A percentile compares a stretch with the other conserved stretches of the same genome.
phyloP scores from a whole-genome alignment of 2,888 invertebrate species.

The Hypena proboscidalis region DNA sequence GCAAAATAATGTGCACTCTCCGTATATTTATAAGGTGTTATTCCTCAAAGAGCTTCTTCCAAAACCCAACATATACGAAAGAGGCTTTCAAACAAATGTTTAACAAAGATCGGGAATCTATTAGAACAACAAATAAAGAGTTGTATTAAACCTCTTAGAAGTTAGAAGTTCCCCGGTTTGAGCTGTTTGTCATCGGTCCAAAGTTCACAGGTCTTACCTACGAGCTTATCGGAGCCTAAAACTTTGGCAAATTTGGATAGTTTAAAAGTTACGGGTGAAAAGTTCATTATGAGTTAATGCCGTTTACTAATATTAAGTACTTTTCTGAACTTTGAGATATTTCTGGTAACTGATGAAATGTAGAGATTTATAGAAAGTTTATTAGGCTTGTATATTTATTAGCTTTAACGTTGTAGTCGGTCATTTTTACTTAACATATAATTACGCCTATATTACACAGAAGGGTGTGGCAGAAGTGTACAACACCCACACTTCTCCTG shows the following conservation, averaged over 20 bases:
- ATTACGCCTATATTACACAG: too few relatives aligned
- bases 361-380: too few relatives aligned
- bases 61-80: conserved; percentile 29
- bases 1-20: background rate
- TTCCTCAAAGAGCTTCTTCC: conserved; percentile 15
- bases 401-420: too few relatives aligned
- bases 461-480: too few relatives aligned
- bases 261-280: conserved; percentile 41
- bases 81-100: conserved; percentile 26
- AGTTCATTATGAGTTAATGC: conserved; percentile 35
- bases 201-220: conserved; percentile 31
- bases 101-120: conserved; percentile 30
- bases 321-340: conserved; percentile 14
- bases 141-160: conserved; percentile 41
- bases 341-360: too few relatives aligned
- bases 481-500: too few relatives aligned
- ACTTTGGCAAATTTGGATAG: conserved; percentile 42
- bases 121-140: conserved; percentile 39
- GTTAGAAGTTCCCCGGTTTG: conserved; percentile 30
- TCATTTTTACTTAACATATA: too few relatives aligned
- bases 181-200: conserved; percentile 44
- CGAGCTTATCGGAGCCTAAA: conserved; percentile 38
- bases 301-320: conserved; percentile 27
- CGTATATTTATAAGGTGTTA: conserved; percentile 11
- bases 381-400: too few relatives aligned